Base-by-base conservation (phyloP, 2,113 vertebrate species). In the Symphodus melops region DNA sequence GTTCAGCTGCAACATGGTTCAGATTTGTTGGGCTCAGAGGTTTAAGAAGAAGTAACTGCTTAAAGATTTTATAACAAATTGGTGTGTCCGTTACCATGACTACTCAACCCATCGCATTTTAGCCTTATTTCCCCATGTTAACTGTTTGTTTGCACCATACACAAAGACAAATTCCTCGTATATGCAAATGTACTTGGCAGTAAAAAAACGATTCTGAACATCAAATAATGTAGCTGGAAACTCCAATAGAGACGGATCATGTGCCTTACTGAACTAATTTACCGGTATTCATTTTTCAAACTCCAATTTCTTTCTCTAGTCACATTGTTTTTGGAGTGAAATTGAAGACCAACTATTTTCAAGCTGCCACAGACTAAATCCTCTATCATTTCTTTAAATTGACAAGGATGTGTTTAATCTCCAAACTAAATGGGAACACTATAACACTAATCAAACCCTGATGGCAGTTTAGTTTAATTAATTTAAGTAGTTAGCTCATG, bases 11-110 rank as follows among this genome's bases (percentile, higher is more conserved):
- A 9, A 39, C 10, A 14, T 36, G 48, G 4, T 67, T 55, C n/a
- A 49, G 13, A 66, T 61, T 61, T n/a, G 12, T 76, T 76, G 67
- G 19, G 69, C 37, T 25, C 20, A 75, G 57, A 83, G 17, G 19
- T 1, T 70, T 66, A 9, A 55, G 13, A 63, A 66, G 37, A 71
- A 65, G 54, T 21, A 52, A 41, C 25, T 59, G 62, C 21, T 52
- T 8, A 66, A 21, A 28, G 51, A 39, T 39, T 71, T 61, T 8
- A 63, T 62, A 65, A 0, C 7, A 67, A 61, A 67, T 58, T 25
- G 5, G 1, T 33, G 28, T 49, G 14, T 56, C 71, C 62, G 41
- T n/a, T n/a, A n/a, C n/a, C n/a, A n/a, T n/a, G n/a, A n/a, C n/a
- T n/a, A n/a, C n/a, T n/a, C n/a, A n/a, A n/a, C n/a, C n/a, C n/a